phyloP scores from a whole-genome alignment of 2,113 vertebrate species.

The Isurus oxyrinchus region DNA sequence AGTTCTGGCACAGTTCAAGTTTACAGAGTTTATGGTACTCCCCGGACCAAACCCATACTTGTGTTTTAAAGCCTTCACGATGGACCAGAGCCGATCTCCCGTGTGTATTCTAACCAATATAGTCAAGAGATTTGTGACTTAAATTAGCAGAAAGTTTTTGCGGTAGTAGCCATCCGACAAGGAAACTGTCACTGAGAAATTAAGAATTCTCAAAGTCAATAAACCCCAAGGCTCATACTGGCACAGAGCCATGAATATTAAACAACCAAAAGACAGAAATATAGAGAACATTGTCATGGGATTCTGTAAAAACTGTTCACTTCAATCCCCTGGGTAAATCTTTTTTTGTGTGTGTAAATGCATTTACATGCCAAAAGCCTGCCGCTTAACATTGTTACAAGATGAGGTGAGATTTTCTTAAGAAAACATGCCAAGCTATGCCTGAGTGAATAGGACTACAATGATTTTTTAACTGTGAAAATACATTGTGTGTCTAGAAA shows the following conservation, averaged over 20 bases:
- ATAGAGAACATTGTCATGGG: not conserved
- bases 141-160: not conserved
- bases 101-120: not conserved
- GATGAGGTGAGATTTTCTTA: conserved; percentile 22
- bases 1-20: not conserved
- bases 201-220: not conserved
- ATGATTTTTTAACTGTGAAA: not conserved
- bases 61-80: not conserved
- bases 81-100: not conserved
- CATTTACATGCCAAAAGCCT: conserved; percentile 13
- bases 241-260: not conserved
- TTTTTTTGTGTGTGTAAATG: not conserved
- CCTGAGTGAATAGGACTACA: not conserved
- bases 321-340: not conserved
- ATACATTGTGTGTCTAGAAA: not conserved
- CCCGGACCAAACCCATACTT: not conserved
- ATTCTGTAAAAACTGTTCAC: not conserved
- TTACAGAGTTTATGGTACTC: not conserved
- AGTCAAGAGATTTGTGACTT: not conserved
- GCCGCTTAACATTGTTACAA: not conserved
- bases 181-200: not conserved
- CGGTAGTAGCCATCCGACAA: not conserved
- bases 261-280: not conserved
- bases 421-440: not conserved
- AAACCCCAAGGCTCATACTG: not conserved